Base-by-base conservation (phyloP, 2,113 vertebrate genomes). In the Anser cygnoides region DNA sequence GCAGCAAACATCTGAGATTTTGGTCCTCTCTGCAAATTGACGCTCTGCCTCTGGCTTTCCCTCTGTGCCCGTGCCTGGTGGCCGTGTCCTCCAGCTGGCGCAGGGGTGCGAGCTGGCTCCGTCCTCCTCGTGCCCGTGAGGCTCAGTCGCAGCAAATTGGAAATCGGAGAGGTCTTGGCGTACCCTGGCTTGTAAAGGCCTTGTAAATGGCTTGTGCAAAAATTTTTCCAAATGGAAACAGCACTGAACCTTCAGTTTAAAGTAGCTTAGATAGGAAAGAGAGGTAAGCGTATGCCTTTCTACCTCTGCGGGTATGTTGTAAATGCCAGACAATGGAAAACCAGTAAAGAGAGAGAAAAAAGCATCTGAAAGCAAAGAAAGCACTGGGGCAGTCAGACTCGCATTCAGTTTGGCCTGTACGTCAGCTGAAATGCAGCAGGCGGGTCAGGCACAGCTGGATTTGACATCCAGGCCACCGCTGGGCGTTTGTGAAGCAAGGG, bases 321-420 rank as follows among this genome's bases (percentile, higher is more conserved):
- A 97, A 95, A 93, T 97, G 93, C 84, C 95, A 96, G 89, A 96
- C 91, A 94, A 91, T 97, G 97, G 95, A 97, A 98, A 98, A 97
- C 44, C 80, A 94, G 80, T 94, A 91, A 96, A 96, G 89, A 87
- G 84, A 88, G 84, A 87, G 61, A 70, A 80, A 80, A 95, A 94
- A 52, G 19, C 17, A 94, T 94, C 71, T 87, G 91, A 78, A 91
- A 87, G 74, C 61, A 94, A 96, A 96, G 71, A 88, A 93, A 86
- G 80, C 31, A 28, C 49, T 76, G 59, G 25, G 67, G 92, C 91
- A 93, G 65, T 95, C 29, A 87, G 46, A 43, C n/a, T 80, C 2
- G 2, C 49, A 93, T 94, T 84, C 25, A 82, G 92, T 76, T 93
- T 91, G 78, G 31, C 84, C 54, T 89, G 23, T 19, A 4, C 65